Evolutionary conservation across 2,888 invertebrate species (phyloP).

Genomic region (Lasius fuliginosus): DNA sequence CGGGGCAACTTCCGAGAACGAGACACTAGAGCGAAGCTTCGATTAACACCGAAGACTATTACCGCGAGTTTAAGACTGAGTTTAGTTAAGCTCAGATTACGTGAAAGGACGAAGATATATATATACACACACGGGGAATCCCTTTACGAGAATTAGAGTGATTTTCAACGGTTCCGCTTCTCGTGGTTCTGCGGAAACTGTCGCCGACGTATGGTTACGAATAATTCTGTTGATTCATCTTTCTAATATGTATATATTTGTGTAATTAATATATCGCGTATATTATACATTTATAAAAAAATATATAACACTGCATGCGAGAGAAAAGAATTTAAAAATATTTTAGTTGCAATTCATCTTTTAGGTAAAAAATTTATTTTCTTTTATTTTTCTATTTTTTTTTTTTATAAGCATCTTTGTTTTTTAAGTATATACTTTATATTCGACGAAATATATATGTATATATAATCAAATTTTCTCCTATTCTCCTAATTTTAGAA

Average conservation of each 20-base stretch:
- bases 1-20: slow-evolving; percentile 26
- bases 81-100: slow-evolving; percentile 56
- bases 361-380: background rate
- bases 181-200: slow-evolving; percentile 9
- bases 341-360: background rate
- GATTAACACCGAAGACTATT: slow-evolving; percentile 55
- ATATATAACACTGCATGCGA: background rate
- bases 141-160: slow-evolving; percentile 45
- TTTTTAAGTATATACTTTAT: background rate
- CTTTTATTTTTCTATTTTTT: background rate
- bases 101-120: slow-evolving; percentile 33
- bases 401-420: background rate
- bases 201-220: slow-evolving; percentile 4
- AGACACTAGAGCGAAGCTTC: slow-evolving; percentile 32
- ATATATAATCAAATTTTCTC: background rate
- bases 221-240: background rate
- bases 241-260: background rate
- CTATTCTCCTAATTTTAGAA: background rate
- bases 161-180: slow-evolving; percentile 35
- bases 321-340: background rate
- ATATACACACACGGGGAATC: slow-evolving; percentile 25
- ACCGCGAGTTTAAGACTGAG: slow-evolving; percentile 52
- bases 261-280: background rate
- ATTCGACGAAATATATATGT: background rate
- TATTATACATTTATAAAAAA: background rate